Conservation (phyloP, 1,140 invertebrate species). For the Lithobius niger region DNA sequence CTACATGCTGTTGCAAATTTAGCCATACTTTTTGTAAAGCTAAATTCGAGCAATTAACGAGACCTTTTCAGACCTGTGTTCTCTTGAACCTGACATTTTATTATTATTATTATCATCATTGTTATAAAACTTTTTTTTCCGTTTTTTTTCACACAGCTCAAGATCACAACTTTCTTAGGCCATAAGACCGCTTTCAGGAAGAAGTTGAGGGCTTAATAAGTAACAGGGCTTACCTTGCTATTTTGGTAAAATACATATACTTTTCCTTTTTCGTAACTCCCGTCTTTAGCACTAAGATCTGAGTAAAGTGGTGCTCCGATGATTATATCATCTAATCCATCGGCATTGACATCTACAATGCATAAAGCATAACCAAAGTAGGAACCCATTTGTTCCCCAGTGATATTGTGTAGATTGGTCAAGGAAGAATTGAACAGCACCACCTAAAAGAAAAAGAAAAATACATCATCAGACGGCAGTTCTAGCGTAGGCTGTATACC, state of each 20-base stretch:
- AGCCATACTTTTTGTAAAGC: too few species aligned
- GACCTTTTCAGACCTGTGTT: too few species aligned
- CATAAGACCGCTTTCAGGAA: not conserved
- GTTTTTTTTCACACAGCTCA: not conserved
- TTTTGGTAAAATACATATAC: constrained; percentile 69
- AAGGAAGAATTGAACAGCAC: constrained; percentile 70
- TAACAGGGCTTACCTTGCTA: not conserved
- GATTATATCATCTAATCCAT: constrained; percentile 81
- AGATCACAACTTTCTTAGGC: not conserved
- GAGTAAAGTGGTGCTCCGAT: constrained; percentile 91
- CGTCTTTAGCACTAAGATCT: constrained; percentile 58
- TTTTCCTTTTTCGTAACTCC: constrained; percentile 76
- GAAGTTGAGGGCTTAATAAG: too few species aligned
- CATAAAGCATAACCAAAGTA: constrained; percentile 90
- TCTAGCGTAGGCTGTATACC: too few species aligned
- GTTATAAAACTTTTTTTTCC: not conserved
- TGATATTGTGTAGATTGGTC: constrained; percentile 68
- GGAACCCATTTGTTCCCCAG: constrained; percentile 79
- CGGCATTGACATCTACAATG: constrained; percentile 80
- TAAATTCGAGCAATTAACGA: too few species aligned
- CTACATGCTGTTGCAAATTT: too few species aligned
- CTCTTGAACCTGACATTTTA: too few species aligned
- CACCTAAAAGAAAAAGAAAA: constrained; percentile 42
- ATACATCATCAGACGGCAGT: not conserved
- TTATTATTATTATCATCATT: too few species aligned